These are phyloP conservation scores for Brachylomia viminalis DNA, from an alignment of 2,888 invertebrate species.

Conservation along the genomic window DNA sequence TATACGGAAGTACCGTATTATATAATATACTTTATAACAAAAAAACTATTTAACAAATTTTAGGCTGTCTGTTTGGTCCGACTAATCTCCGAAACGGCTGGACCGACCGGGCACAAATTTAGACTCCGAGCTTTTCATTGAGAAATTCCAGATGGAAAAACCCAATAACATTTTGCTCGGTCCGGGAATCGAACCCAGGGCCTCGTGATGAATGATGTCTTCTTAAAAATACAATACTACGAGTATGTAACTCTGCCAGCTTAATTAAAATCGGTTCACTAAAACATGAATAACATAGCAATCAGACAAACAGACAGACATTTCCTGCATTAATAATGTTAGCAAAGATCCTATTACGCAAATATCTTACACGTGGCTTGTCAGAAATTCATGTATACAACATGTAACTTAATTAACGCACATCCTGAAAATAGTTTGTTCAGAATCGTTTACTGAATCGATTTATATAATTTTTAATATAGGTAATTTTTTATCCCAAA, in stretches of 20 bases:
- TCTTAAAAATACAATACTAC: background rate
- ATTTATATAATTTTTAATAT: too few species aligned
- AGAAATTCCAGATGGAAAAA: background rate
- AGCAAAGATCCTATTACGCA: conserved; percentile 28
- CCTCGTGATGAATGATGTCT: background rate
- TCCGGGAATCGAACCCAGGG: background rate
- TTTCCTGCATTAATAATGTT: conserved; percentile 28
- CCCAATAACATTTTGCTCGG: background rate
- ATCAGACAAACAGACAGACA: background rate
- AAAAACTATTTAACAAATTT: too few species aligned
- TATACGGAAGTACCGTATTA: too few species aligned
- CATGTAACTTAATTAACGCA: too few species aligned
- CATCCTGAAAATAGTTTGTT: too few species aligned
- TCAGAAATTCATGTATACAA: conserved; percentile 32
- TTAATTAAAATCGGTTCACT: background rate
- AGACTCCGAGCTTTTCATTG: too few species aligned
- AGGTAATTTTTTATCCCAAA: too few species aligned
- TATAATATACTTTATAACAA: too few species aligned
- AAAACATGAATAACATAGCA: background rate
- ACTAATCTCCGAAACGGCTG: too few species aligned
- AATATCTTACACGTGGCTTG: conserved; percentile 29
- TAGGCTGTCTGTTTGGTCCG: too few species aligned
- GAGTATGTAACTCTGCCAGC: too few species aligned
- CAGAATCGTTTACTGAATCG: too few species aligned
- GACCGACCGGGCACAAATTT: background rate